Evolutionary conservation across 2,797 vertebrate genomes (phyloP).

Genomic region (Malacoraja senta): DNA sequence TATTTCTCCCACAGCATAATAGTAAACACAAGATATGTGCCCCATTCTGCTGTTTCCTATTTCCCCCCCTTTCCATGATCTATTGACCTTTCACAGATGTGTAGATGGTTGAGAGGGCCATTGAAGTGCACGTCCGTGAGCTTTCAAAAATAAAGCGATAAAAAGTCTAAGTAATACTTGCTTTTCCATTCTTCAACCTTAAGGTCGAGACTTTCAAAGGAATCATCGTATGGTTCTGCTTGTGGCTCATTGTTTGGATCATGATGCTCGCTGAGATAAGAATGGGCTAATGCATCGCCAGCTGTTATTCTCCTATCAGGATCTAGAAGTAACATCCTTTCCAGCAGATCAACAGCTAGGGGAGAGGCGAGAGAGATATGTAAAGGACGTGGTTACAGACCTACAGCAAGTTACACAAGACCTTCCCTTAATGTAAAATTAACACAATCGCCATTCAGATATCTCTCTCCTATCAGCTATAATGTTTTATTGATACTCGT

Average conservation of each 20-base stretch:
- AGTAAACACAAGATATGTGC: no score
- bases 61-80: no score
- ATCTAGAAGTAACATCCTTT: slow-evolving; percentile 68
- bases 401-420: neutral
- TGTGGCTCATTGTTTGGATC: slow-evolving; percentile 62
- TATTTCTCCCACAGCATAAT: neutral
- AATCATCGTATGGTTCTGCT: slow-evolving; percentile 65
- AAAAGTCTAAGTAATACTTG: slow-evolving; percentile 45
- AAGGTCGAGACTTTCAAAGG: slow-evolving; percentile 69
- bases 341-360: slow-evolving; percentile 60
- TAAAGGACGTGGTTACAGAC: neutral
- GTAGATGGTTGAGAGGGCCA: neutral
- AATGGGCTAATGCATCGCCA: slow-evolving; percentile 59
- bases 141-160: neutral
- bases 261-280: slow-evolving; percentile 62
- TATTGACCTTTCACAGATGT: neutral
- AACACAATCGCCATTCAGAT: neutral
- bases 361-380: neutral
- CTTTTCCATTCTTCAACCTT: slow-evolving; percentile 69
- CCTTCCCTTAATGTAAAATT: neutral
- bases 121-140: neutral
- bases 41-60: no score
- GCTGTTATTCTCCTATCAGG: slow-evolving; percentile 64
- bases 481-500: neutral
- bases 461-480: neutral